A percentile compares a stretch with the other conserved stretches of the same genome.
phyloP scores from a whole-genome alignment of 1,140 invertebrate genomes.

The Mactra quadrangularis region DNA sequence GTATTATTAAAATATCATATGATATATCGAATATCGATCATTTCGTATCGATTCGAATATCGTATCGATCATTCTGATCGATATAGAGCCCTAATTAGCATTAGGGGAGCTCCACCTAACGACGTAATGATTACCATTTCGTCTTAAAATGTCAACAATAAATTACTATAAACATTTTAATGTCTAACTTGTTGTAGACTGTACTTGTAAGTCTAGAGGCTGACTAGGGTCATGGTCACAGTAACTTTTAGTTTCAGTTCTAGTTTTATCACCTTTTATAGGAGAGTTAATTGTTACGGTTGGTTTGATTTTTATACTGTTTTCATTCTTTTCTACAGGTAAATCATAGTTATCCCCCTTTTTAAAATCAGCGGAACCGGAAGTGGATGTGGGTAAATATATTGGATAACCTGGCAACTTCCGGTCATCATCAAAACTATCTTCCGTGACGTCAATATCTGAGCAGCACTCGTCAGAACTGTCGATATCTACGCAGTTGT shows the following conservation, averaged over 20 bases:
- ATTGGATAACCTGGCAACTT: conserved; percentile 31
- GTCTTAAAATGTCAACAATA: too few relatives aligned
- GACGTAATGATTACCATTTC: too few relatives aligned
- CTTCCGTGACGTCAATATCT: conserved; percentile 56
- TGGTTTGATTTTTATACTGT: too few relatives aligned
- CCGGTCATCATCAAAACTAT: conserved; percentile 24
- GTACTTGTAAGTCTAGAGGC: conserved; percentile 28
- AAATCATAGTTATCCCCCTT: background rate
- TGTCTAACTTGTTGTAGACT: background rate
- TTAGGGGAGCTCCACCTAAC: too few relatives aligned
- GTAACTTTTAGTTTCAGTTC: conserved; percentile 1
- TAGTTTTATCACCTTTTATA: background rate
- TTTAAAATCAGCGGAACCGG: background rate
- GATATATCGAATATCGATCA: too few relatives aligned
- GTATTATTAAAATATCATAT: too few relatives aligned
- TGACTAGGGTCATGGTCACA: background rate
- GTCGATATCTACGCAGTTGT: conserved; percentile 57
- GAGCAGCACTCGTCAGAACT: conserved; percentile 31
- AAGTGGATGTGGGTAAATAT: conserved; percentile 14
- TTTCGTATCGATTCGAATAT: too few relatives aligned
- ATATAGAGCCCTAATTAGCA: too few relatives aligned
- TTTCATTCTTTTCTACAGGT: background rate
- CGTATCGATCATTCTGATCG: too few relatives aligned
- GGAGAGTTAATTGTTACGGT: too few relatives aligned
- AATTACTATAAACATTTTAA: too few relatives aligned